Conservation (phyloP, 53 echinoderm and acorn worm genomes). For the Arbacia lixula region DNA sequence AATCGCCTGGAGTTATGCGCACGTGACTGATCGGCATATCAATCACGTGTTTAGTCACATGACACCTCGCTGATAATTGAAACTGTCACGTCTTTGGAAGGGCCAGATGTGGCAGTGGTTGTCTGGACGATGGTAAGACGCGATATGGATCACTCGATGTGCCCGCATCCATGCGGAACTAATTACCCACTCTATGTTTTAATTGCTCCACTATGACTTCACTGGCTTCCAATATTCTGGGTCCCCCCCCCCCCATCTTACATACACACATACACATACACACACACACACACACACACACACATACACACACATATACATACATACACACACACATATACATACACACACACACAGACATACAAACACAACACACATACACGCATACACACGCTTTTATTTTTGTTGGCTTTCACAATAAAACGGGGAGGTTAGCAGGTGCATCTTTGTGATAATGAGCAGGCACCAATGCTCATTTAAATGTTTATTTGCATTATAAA, state of each 20-base stretch:
- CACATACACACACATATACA: not conserved
- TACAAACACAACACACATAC: not conserved
- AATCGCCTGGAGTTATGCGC: too few species aligned
- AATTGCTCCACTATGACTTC: slow-evolving; percentile 3
- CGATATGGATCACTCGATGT: slow-evolving; percentile 9
- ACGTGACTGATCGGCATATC: slow-evolving; percentile 27
- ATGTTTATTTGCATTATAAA: too few species aligned
- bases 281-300: not conserved
- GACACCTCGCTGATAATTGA: slow-evolving; percentile 42
- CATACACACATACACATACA: not conserved
- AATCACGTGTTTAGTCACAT: slow-evolving; percentile 49
- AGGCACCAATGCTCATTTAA: too few species aligned
- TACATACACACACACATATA: not conserved
- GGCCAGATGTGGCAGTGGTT: slow-evolving; percentile 41
- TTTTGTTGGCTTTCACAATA: too few species aligned
- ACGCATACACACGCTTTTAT: not conserved
- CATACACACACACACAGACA: slow-evolving; percentile 1
- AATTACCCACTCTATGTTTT: slow-evolving; percentile 34
- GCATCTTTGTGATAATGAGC: too few species aligned
- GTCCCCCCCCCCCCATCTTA: not conserved
- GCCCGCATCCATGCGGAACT: slow-evolving; percentile 25
- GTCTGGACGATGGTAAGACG: not conserved
- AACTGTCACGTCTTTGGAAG: slow-evolving; percentile 24
- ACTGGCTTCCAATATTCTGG: slow-evolving; percentile 17
- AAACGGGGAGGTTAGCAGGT: too few species aligned